phyloP scores from a whole-genome alignment of 1,140 invertebrate species.

The Hyles vespertilio region DNA sequence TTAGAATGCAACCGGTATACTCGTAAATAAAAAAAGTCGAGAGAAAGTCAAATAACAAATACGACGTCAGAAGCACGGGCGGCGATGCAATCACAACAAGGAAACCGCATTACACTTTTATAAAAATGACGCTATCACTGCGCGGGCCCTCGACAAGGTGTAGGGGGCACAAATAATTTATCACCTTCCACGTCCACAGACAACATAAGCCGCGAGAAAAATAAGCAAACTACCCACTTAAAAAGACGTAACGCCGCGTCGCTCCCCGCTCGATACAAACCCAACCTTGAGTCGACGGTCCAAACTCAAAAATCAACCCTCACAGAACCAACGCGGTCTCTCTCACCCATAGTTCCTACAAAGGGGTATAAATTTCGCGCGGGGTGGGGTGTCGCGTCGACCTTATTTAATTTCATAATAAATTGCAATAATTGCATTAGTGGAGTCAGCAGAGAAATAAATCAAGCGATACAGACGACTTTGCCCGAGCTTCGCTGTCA shows the following conservation, averaged over 20 bases:
- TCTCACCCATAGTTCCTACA: constrained; percentile 48
- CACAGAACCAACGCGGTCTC: constrained; percentile 31
- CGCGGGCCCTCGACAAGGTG: constrained; percentile 51
- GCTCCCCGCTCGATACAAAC: constrained; percentile 25
- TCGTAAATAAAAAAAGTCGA: constrained; percentile 17
- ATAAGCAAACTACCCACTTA: constrained; percentile 72
- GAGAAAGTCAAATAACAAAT: constrained; percentile 18
- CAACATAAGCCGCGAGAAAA: constrained; percentile 69
- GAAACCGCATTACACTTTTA: constrained; percentile 70
- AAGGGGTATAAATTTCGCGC: constrained; percentile 65
- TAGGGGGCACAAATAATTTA: constrained; percentile 71
- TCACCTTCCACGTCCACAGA: constrained; percentile 57
- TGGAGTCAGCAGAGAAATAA: constrained; percentile 47
- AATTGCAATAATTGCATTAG: constrained; percentile 74
- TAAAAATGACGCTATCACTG: constrained; percentile 70
- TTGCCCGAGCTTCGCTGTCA: constrained; percentile 33
- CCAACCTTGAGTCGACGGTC: constrained; percentile 36
- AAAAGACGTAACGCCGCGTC: constrained; percentile 37
- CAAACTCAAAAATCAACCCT: constrained; percentile 56
- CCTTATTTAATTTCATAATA: constrained; percentile 74
- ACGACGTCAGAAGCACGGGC: constrained; percentile 1
- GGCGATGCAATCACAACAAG: constrained; percentile 58
- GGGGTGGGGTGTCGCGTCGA: constrained; percentile 45
- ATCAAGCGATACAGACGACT: constrained; percentile 50
- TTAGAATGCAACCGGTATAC: not conserved